Percentiles rank a stretch among this genome's conserved stretches.
phyloP scores from a whole-genome alignment of 2,888 invertebrate genomes.

The Smittia sp. region DNA sequence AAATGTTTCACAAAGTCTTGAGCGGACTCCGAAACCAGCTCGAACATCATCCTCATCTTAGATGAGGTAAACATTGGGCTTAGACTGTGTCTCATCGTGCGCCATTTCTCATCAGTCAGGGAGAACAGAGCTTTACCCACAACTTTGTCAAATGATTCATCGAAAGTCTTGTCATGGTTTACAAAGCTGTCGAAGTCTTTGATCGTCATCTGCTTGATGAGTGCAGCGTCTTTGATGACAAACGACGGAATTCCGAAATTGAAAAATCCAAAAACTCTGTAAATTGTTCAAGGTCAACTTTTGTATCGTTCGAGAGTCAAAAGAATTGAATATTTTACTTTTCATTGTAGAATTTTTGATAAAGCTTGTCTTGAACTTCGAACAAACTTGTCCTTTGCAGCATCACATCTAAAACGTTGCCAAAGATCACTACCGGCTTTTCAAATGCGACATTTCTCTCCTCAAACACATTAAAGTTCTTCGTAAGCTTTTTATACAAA shows the following conservation, averaged over 20 bases:
- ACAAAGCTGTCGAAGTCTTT: slow-evolving; percentile 29
- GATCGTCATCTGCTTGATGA: slow-evolving; percentile 31
- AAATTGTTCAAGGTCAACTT: not conserved
- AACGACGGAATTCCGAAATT: not conserved
- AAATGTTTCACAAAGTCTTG: not conserved
- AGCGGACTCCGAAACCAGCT: not conserved
- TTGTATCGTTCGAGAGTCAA: not conserved
- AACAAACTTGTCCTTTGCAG: not conserved
- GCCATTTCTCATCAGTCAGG: not conserved
- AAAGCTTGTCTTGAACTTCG: not conserved
- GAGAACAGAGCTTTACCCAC: not conserved
- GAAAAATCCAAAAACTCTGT: not conserved
- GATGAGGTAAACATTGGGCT: not conserved
- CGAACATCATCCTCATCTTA: slow-evolving; percentile 21
- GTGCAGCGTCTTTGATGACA: not conserved
- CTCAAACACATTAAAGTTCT: not conserved
- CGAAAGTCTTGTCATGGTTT: slow-evolving; percentile 13
- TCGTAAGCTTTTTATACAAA: not conserved
- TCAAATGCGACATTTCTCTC: not conserved
- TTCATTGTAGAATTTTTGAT: not conserved
- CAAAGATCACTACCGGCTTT: not conserved
- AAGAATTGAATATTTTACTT: not conserved
- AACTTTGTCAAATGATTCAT: not conserved
- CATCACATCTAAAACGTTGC: not conserved
- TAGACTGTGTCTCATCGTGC: not conserved